Percentiles rank a stretch among this genome's conserved stretches.
These are phyloP conservation scores for Dromius quadrimaculatus DNA, from an alignment of 2,888 invertebrate species.

Conservation along the genomic window DNA sequence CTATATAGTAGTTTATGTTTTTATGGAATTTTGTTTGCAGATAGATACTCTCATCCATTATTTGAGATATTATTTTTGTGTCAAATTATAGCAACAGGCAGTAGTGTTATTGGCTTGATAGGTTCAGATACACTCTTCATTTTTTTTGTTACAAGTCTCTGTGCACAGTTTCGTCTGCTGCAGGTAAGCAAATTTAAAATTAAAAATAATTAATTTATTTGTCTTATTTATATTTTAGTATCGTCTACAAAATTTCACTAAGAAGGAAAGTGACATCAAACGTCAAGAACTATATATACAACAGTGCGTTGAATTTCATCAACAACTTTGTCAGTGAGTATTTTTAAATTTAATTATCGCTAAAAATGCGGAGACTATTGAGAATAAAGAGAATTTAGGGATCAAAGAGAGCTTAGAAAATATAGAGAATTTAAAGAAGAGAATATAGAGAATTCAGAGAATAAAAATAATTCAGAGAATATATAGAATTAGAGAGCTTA, in stretches of 20 bases:
- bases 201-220: background rate
- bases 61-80: background rate
- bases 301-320: background rate
- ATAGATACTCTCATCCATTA: background rate
- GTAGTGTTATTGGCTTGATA: background rate
- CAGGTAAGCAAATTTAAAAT: background rate
- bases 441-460: background rate
- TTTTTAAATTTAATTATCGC: too few species aligned
- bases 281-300: background rate
- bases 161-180: background rate
- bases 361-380: too few species aligned
- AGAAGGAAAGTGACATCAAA: background rate
- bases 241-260: background rate
- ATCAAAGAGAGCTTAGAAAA: background rate
- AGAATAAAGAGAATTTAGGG: too few species aligned
- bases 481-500: background rate
- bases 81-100: background rate
- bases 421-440: background rate
- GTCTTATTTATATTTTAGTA: background rate
- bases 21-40: background rate
- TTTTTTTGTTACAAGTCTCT: background rate
- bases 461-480: background rate
- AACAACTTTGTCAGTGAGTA: conserved; percentile 1
- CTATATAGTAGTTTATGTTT: background rate
- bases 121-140: background rate